Conservation (phyloP, 2,113 vertebrate genomes). For the Erinaceus europaeus region DNA sequence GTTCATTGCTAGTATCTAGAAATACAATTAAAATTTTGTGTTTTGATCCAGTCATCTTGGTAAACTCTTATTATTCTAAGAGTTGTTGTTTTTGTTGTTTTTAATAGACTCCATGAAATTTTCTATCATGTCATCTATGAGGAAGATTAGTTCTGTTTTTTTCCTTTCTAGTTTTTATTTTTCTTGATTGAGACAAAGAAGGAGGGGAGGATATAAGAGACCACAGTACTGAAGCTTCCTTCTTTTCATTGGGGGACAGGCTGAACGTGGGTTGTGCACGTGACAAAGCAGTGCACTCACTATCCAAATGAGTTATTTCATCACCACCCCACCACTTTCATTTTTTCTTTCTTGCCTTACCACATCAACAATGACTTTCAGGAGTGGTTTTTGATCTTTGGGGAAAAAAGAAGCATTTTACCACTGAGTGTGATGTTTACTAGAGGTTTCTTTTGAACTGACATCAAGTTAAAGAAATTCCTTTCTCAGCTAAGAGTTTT, state of each 20-base stretch:
- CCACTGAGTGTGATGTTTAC: background rate
- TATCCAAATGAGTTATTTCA: no score
- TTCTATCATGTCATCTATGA: background rate
- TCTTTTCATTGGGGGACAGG: no score
- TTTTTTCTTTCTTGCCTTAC: background rate
- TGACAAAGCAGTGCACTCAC: no score
- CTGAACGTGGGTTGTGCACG: no score
- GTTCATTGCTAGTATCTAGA: background rate
- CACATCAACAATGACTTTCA: no score
- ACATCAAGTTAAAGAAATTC: background rate
- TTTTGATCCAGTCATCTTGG: background rate
- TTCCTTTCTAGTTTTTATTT: background rate
- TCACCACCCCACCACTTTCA: no score
- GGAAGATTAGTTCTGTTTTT: background rate
- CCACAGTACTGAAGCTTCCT: no score
- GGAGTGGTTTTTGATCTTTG: background rate
- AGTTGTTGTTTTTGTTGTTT: no score
- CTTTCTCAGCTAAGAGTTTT: background rate
- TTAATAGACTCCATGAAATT: no score
- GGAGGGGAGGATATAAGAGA: no score
- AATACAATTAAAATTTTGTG: background rate
- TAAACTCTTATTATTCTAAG: background rate
- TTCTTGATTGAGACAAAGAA: no score
- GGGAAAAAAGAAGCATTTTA: background rate
- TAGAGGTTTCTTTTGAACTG: background rate